Conservation (phyloP, 2,113 vertebrate genomes). For the Oncorhynchus clarkii region DNA sequence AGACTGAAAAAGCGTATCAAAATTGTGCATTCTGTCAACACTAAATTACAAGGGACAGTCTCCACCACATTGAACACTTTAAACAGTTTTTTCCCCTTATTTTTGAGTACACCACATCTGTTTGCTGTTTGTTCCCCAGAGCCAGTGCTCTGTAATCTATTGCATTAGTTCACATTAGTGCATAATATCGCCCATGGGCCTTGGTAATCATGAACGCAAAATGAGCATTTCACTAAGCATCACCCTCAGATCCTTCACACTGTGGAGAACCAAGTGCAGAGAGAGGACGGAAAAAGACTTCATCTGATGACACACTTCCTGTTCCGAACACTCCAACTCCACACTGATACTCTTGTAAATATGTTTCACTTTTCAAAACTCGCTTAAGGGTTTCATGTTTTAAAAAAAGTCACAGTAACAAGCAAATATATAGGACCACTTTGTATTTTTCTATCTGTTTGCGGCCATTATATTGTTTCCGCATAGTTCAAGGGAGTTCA, state of each 20-base stretch:
- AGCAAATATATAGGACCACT: constrained; percentile 16
- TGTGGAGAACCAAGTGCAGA: constrained; percentile 47
- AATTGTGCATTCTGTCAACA: constrained; percentile 48
- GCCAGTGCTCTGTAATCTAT: constrained; percentile 80
- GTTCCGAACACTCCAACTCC: constrained; percentile 43
- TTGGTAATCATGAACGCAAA: constrained; percentile 79
- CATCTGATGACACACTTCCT: constrained; percentile 57
- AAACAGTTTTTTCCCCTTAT: constrained; percentile 41
- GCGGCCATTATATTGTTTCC: background rate
- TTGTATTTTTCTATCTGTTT: constrained; percentile 7
- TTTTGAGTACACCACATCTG: constrained; percentile 77
- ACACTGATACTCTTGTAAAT: constrained; percentile 21
- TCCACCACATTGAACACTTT: constrained; percentile 68
- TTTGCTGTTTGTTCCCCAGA: constrained; percentile 78
- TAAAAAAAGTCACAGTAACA: constrained; percentile 35
- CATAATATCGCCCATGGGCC: constrained; percentile 78
- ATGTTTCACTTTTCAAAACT: constrained; percentile 21
- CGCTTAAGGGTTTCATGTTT: constrained; percentile 44
- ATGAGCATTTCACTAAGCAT: constrained; percentile 82
- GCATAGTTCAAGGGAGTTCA: background rate
- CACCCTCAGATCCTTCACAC: constrained; percentile 70
- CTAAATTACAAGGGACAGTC: constrained; percentile 63
- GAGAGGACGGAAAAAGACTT: constrained; percentile 48
- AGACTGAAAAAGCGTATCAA: constrained; percentile 49
- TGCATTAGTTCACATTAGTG: constrained; percentile 86